Conservation (phyloP, 2,888 invertebrate genomes). For the Andrena minutula region DNA sequence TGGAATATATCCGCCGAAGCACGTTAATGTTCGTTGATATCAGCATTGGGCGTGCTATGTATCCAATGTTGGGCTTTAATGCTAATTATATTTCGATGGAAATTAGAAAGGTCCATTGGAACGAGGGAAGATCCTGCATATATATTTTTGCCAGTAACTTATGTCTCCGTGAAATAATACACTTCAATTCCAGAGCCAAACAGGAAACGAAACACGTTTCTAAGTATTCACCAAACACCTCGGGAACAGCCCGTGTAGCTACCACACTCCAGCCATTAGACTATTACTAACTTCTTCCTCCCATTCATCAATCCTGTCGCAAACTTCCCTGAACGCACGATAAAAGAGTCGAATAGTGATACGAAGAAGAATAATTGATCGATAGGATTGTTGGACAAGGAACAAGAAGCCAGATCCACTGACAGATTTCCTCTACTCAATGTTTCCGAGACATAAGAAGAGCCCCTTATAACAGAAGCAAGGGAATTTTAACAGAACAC, state of each 20-base stretch:
- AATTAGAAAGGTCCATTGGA: too few species aligned
- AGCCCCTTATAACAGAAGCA: too few species aligned
- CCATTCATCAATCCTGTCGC: neutral
- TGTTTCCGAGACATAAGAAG: neutral
- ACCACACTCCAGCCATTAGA: neutral
- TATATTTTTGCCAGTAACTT: too few species aligned
- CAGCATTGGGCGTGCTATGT: neutral
- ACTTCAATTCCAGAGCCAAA: too few species aligned
- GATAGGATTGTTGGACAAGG: neutral
- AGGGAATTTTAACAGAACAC: too few species aligned
- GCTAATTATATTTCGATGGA: too few species aligned
- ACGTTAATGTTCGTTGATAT: slow-evolving; percentile 5
- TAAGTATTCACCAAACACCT: too few species aligned
- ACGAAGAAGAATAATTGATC: neutral
- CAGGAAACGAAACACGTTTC: neutral
- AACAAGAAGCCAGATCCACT: neutral
- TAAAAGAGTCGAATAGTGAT: neutral
- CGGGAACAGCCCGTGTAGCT: too few species aligned
- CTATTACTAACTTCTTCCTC: neutral
- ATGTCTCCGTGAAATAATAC: too few species aligned
- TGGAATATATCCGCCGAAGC: neutral
- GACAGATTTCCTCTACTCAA: neutral
- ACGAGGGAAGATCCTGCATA: neutral
- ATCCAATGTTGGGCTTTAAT: neutral
- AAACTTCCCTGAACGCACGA: neutral